These are phyloP conservation scores for Orthosia gracilis DNA, from an alignment of 2,888 invertebrate genomes.

Conservation along the genomic window DNA sequence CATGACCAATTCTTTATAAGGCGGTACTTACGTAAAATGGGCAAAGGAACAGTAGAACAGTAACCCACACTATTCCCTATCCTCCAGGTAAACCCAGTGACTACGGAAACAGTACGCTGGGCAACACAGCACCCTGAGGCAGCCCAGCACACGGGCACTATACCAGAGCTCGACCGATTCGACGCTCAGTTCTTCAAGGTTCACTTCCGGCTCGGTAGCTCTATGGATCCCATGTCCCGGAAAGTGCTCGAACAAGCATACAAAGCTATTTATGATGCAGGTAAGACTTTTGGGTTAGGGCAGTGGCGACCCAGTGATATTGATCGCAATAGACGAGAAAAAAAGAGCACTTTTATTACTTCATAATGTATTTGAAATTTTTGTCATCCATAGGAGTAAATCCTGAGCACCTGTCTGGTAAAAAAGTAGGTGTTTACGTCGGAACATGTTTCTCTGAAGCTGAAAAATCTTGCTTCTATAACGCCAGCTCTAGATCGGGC, in stretches of 20 bases:
- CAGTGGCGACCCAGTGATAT: no score
- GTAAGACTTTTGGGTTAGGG: no score
- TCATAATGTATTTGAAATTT: background rate
- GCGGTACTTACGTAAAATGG: no score
- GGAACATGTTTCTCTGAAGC: conserved; percentile 91
- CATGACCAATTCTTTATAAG: no score
- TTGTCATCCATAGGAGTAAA: conserved; percentile 85
- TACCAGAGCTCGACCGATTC: conserved; percentile 92
- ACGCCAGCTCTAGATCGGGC: conserved; percentile 67
- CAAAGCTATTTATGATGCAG: no score
- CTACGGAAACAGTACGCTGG: no score
- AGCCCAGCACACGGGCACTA: conserved; percentile 64
- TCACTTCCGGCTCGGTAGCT: conserved; percentile 72
- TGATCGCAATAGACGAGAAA: no score
- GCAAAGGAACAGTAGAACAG: conserved; percentile 75
- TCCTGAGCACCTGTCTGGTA: conserved; percentile 90
- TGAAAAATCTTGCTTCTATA: conserved; percentile 88
- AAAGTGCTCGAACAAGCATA: conserved; percentile 91
- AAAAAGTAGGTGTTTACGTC: conserved; percentile 87
- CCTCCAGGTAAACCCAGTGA: no score
- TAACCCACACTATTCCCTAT: no score
- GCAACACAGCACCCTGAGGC: no score
- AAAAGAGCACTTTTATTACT: no score
- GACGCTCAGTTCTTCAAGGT: conserved; percentile 94
- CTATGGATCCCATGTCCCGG: conserved; percentile 72